A percentile compares a stretch with the other conserved stretches of the same genome.
Conservation (phyloP, 1,140 invertebrate species). For the Spodoptera litura region DNA sequence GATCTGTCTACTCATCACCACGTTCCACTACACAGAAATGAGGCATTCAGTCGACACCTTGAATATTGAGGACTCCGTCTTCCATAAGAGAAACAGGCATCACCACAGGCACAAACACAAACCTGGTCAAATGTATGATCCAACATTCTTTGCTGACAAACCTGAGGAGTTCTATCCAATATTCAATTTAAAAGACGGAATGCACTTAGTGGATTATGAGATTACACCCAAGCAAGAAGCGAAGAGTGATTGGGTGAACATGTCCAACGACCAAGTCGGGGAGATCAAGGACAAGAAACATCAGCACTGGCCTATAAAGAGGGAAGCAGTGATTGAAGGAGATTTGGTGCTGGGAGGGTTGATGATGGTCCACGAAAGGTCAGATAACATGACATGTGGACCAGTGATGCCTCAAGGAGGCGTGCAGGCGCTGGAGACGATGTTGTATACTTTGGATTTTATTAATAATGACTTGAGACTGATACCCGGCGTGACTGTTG, state of each 20-base stretch:
- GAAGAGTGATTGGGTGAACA: conserved; percentile 68
- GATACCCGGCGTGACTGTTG: conserved; percentile 92
- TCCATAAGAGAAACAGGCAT: conserved; percentile 60
- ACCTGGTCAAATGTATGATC: conserved; percentile 55
- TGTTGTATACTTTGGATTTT: conserved; percentile 96
- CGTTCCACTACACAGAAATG: conserved; percentile 66
- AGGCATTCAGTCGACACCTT: conserved; percentile 56
- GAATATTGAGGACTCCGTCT: conserved; percentile 51
- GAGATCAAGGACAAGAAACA: conserved; percentile 79
- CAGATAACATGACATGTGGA: conserved; percentile 93
- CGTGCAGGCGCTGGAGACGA: conserved; percentile 95
- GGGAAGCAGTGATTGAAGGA: conserved; percentile 94
- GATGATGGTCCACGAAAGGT: conserved; percentile 96
- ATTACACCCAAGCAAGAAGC: conserved; percentile 47
- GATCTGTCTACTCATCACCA: conserved; percentile 64
- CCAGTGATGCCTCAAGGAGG: conserved; percentile 98
- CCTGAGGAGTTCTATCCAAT: conserved; percentile 42
- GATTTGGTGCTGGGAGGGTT: conserved; percentile 94
- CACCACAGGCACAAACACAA: conserved; percentile 78
- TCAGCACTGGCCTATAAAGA: conserved; percentile 93
- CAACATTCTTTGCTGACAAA: conserved; percentile 50
- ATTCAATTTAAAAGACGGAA: conserved; percentile 50
- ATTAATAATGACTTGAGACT: conserved; percentile 89
- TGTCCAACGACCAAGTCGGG: conserved; percentile 72
- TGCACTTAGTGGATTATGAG: conserved; percentile 49